Conservation (phyloP, 2,797 vertebrate genomes). For the Enteromius anoplus region DNA sequence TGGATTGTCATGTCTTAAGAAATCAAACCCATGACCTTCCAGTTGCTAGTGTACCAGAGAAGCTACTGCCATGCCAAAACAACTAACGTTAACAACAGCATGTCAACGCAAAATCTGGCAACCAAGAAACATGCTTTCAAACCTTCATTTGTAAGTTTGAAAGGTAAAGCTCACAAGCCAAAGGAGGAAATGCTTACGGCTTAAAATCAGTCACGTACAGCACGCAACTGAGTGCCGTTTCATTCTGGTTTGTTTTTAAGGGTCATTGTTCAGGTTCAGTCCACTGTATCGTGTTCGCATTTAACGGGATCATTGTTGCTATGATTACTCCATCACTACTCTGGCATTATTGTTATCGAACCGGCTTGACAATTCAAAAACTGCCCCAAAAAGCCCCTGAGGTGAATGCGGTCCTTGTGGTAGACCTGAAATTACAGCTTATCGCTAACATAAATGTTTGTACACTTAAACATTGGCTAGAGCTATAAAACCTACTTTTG, state of each 20-base stretch:
- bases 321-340: constrained; percentile 10
- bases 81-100: constrained; percentile 1
- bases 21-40: not conserved
- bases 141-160: constrained; percentile 42
- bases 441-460: constrained; percentile 33
- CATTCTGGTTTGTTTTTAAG: constrained; percentile 11
- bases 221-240: not conserved
- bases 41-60: not conserved
- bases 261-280: constrained; percentile 40
- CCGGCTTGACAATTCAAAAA: constrained; percentile 5
- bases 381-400: not conserved
- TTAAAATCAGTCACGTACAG: constrained; percentile 19
- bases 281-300: constrained; percentile 4
- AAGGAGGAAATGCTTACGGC: constrained; percentile 40
- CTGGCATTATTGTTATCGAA: not conserved
- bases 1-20: not conserved
- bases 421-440: constrained; percentile 24
- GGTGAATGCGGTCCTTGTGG: not conserved
- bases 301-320: constrained; percentile 19
- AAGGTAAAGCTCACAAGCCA: constrained; percentile 38
- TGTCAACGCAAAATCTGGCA: constrained; percentile 15
- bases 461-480: not conserved
- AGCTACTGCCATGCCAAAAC: not conserved
- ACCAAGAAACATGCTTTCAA: not conserved
- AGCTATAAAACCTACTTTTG: constrained; percentile 25